Base-by-base conservation (phyloP, 2,797 vertebrate genomes). In the Catamblyrhynchus diadema region DNA sequence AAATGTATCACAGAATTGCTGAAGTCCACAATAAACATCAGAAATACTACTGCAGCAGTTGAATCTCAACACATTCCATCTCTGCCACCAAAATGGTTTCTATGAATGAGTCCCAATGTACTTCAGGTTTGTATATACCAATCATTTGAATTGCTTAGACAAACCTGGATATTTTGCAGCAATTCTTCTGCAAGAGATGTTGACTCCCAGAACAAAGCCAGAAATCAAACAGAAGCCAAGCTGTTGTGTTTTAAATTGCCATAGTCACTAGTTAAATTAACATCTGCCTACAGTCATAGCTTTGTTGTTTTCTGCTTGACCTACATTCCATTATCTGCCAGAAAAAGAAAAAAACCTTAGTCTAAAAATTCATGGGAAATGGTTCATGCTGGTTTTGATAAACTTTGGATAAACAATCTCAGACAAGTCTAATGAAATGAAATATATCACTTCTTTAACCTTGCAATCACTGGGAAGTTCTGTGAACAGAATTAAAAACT, bases 291-390 rank as follows among this genome's bases (percentile, higher is more conserved):
- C 54, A 62, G 62, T 37, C 64, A 79, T 65, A 53, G 64, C 41
- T 84, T 86, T 37, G 54, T 56, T 71, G n/a, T 72, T 86, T 87
- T 81, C 56, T 77, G 8, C 56, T 92, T 89, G 86, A 88, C 67
- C 78, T 77, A 37, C 59, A 80, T 91, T 87, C 56, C 51, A 39
- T 19, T 45, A 92, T 82, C 78, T 45, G 19, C 28, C 53, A 88
- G 70, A 16, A 81, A 60, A 92, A 65, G 35, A 50, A 74, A 57
- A 83, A 53, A 8, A 12, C 3, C 30, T 35, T 80, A 51, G 16
- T 87, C 25, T 48, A 60, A 90, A 93, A 96, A 67, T 44, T 60
- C 30, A 82, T 69, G 66, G 86, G 90, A 94, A 94, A 82, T 28
- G 1, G 44, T 70, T 82, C 41, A 53, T 45, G 64, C 12, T 75